A percentile compares a stretch with the other conserved stretches of the same genome.
Evolutionary conservation across 2,797 vertebrate genomes (phyloP).

Genomic region (Hypotaenidia okinawae): DNA sequence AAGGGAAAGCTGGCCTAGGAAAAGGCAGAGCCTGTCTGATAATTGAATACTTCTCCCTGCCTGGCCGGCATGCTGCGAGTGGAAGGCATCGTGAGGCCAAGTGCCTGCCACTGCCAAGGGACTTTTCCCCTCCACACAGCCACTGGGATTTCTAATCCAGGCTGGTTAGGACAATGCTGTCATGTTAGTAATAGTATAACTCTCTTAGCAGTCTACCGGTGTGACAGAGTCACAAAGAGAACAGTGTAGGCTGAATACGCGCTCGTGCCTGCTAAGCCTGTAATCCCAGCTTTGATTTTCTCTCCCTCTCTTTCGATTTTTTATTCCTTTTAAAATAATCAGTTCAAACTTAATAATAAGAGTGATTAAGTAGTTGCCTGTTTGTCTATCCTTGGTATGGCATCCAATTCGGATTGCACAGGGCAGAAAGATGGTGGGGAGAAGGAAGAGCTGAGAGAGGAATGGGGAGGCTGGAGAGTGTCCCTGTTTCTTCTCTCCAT

Average conservation of each 20-base stretch:
- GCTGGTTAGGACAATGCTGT: conserved; percentile 65
- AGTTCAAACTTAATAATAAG: conserved; percentile 41
- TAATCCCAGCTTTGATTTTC: conserved; percentile 68
- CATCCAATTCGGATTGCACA: neutral
- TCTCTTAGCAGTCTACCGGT: conserved; percentile 61
- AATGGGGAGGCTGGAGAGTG: neutral
- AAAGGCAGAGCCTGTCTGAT: conserved; percentile 27
- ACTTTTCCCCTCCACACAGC: conserved; percentile 15
- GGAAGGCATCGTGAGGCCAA: conserved; percentile 36
- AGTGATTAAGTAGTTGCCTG: conserved; percentile 48
- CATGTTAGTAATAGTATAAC: conserved; percentile 67
- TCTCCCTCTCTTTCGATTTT: neutral
- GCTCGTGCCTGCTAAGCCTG: conserved; percentile 61
- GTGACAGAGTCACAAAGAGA: conserved; percentile 67
- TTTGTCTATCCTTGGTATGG: neutral
- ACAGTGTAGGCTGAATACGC: conserved; percentile 67
- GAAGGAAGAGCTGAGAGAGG: neutral
- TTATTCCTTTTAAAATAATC: neutral
- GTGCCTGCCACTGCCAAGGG: conserved; percentile 43
- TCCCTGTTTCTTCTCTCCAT: neutral
- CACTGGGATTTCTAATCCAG: conserved; percentile 61
- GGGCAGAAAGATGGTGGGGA: neutral
- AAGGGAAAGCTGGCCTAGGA: conserved; percentile 35
- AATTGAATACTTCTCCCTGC: conserved; percentile 47
- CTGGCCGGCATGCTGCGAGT: neutral